A percentile compares a stretch with the other conserved stretches of the same genome.
These are phyloP conservation scores for Drosophila picticornis DNA, from an alignment of 2,888 invertebrate genomes.

Conservation along the genomic window DNA sequence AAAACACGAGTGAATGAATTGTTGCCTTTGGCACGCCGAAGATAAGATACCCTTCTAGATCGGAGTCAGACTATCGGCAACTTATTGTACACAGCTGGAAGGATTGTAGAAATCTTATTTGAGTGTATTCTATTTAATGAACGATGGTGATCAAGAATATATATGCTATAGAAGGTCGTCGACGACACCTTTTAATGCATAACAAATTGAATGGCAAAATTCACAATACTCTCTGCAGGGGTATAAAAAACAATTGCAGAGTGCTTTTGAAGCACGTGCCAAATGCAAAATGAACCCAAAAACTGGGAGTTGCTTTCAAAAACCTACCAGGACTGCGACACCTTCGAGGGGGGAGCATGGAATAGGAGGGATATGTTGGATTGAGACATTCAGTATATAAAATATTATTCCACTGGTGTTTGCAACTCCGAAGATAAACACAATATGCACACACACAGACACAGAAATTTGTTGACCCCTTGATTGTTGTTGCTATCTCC, in stretches of 20 bases:
- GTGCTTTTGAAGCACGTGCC: conserved; percentile 48
- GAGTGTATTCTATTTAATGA: not conserved
- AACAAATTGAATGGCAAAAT: not conserved
- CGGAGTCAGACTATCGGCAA: not conserved
- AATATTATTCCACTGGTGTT: conserved; percentile 44
- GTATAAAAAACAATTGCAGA: conserved; percentile 24
- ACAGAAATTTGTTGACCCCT: conserved; percentile 13
- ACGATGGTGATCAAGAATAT: not conserved
- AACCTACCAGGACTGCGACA: conserved; percentile 42
- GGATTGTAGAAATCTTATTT: not conserved
- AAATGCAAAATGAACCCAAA: conserved; percentile 39
- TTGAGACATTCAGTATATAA: conserved; percentile 32
- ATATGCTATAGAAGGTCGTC: not conserved
- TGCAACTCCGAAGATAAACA: conserved; percentile 48
- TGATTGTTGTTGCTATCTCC: conserved; percentile 18
- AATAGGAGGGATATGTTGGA: not conserved
- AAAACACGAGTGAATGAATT: not conserved
- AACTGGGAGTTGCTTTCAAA: conserved; percentile 25
- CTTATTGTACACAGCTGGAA: not conserved
- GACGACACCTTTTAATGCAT: not conserved
- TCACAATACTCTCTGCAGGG: not conserved
- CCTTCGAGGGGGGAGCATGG: not conserved
- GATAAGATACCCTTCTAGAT: conserved; percentile 2
- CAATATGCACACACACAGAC: conserved; percentile 21
- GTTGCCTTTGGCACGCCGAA: not conserved